These are phyloP conservation scores for Melinaea menophilus DNA, from an alignment of 2,888 invertebrate genomes.

Conservation along the genomic window DNA sequence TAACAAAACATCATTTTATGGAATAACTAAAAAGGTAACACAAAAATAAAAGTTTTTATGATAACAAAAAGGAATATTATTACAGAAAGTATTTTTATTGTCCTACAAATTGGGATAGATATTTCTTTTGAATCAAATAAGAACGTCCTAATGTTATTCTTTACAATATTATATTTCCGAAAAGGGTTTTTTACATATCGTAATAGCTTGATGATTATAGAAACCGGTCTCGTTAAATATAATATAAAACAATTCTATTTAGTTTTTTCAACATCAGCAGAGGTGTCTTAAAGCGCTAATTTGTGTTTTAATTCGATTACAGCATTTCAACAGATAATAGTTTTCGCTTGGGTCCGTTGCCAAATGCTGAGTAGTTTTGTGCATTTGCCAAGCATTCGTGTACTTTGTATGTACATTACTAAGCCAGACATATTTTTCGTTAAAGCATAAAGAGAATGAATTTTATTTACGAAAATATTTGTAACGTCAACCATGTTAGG, in stretches of 20 bases:
- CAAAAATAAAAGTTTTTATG: conserved; percentile 5
- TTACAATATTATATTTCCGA: background rate
- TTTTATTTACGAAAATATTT: conserved; percentile 1
- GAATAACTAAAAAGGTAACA: conserved; percentile 11
- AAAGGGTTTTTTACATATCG: background rate
- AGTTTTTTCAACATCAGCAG: background rate
- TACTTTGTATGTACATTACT: conserved; percentile 25
- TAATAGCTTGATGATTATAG: too few relatives aligned
- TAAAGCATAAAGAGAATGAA: conserved; percentile 16
- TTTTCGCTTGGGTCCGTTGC: conserved; percentile 29
- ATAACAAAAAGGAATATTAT: background rate
- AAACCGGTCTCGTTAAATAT: background rate
- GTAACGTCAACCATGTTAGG: background rate
- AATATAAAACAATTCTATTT: background rate
- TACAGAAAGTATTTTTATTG: conserved; percentile 2
- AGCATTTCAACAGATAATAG: conserved; percentile 34
- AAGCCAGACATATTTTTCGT: conserved; percentile 16
- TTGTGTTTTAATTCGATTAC: conserved; percentile 30
- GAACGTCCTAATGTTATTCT: background rate
- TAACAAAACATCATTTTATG: conserved; percentile 15
- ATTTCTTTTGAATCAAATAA: conserved; percentile 1
- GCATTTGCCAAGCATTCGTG: conserved; percentile 33
- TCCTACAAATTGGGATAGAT: background rate
- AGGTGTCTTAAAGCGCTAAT: conserved; percentile 10
- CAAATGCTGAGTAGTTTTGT: conserved; percentile 36